Conservation (phyloP, 2,797 vertebrate genomes). For the Potorous gilbertii region DNA sequence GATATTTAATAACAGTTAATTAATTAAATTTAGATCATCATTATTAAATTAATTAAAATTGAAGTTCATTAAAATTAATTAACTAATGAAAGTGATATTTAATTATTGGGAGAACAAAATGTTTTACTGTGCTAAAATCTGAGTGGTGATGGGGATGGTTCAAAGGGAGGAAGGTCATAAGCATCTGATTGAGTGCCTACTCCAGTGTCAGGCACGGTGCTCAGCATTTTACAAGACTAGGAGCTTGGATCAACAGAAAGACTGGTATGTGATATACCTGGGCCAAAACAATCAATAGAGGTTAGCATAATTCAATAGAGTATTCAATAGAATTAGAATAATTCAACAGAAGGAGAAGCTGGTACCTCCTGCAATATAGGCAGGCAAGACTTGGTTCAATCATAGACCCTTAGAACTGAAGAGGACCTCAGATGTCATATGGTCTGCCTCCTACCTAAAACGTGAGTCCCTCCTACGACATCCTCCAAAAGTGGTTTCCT, state of each 20-base stretch:
- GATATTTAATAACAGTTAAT: no score
- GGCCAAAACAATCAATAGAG: background rate
- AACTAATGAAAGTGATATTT: no score
- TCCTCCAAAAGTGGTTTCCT: background rate
- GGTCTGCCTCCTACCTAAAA: background rate
- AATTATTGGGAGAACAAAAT: background rate
- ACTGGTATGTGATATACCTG: background rate
- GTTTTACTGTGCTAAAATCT: background rate
- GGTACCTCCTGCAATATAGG: background rate
- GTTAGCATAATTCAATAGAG: background rate
- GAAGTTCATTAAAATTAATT: no score
- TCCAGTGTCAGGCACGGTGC: background rate
- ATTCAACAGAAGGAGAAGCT: background rate
- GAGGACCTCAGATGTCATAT: background rate
- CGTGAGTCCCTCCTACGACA: background rate
- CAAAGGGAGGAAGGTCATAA: background rate
- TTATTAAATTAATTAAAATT: no score
- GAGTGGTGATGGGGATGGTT: background rate
- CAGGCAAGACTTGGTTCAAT: background rate
- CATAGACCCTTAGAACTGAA: background rate
- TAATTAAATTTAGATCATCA: no score
- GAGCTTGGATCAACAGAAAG: background rate
- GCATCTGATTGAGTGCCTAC: background rate
- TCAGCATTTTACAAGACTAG: background rate
- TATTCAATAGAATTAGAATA: background rate